These are phyloP conservation scores for Oryzias woworae DNA, from an alignment of 2,113 vertebrate genomes.

Conservation along the genomic window DNA sequence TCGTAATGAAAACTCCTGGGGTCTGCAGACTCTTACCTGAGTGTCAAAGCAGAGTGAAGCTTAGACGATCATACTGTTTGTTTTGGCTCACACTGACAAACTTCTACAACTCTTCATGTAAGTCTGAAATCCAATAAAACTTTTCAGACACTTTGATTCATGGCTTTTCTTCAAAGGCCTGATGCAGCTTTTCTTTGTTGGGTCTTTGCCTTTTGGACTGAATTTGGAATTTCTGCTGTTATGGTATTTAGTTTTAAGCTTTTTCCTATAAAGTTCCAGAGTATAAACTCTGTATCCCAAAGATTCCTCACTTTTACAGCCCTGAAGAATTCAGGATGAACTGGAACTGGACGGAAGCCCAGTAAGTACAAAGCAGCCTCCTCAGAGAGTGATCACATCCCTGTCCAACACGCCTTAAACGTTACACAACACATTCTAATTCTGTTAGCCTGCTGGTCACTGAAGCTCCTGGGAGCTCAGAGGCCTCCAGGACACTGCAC, in stretches of 20 bases:
- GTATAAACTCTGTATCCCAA: not conserved
- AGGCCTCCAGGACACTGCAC: constrained; percentile 3
- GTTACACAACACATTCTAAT: constrained; percentile 24
- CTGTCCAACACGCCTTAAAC: not conserved
- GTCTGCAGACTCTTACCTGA: not conserved
- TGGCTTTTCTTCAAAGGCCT: too few relatives aligned
- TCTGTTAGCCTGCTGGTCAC: constrained; percentile 32
- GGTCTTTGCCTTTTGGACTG: too few relatives aligned
- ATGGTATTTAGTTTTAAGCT: too few relatives aligned
- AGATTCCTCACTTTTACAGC: not conserved
- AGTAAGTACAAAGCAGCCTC: not conserved
- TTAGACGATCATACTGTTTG: too few relatives aligned
- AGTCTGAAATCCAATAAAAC: too few relatives aligned
- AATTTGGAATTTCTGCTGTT: too few relatives aligned
- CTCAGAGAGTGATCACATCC: not conserved
- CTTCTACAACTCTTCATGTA: too few relatives aligned
- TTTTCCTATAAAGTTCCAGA: not conserved
- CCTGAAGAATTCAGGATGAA: not conserved
- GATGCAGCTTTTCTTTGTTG: too few relatives aligned
- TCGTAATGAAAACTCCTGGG: constrained; percentile 4
- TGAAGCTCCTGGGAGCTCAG: constrained; percentile 16
- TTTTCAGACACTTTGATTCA: too few relatives aligned
- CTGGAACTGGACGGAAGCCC: not conserved
- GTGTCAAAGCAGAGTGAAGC: not conserved
- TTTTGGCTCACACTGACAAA: too few relatives aligned